A percentile compares a stretch with the other conserved stretches of the same genome.
Conservation (phyloP, 2,797 vertebrate species). For the Rhodeus uyekii region DNA sequence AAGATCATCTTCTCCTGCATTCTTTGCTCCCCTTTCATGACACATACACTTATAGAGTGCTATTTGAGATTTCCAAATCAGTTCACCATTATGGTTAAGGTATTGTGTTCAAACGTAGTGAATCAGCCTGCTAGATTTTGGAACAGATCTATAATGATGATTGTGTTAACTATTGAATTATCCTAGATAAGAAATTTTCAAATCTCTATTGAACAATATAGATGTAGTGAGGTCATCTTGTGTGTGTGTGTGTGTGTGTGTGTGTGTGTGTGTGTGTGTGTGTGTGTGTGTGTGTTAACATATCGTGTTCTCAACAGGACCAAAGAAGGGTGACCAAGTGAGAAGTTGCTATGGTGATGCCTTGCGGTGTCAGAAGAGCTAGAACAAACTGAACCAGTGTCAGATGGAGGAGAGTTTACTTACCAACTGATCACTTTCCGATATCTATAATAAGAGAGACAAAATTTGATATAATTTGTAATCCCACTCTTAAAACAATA, state of each 20-base stretch:
- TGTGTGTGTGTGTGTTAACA: not conserved
- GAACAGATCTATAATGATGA: not conserved
- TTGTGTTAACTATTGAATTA: conserved; percentile 1
- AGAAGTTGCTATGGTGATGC: conserved; percentile 34
- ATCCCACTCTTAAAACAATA: not conserved
- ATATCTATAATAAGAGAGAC: not conserved
- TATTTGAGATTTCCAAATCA: not conserved
- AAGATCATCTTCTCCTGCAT: not conserved
- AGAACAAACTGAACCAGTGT: conserved; percentile 27
- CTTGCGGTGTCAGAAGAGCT: conserved; percentile 10
- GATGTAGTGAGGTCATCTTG: not conserved
- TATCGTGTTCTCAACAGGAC: conserved; percentile 6
- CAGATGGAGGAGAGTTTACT: conserved; percentile 7
- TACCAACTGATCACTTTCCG: conserved; percentile 3
- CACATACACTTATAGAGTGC: not conserved
- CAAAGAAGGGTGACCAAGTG: conserved; percentile 16
- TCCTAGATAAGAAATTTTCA: not conserved
- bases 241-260: not conserved
- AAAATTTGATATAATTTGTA: not conserved
- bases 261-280: not conserved
- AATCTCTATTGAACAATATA: conserved; percentile 5
- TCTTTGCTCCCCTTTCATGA: not conserved
- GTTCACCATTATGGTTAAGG: not conserved
- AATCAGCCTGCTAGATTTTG: not conserved
- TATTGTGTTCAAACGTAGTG: not conserved